Percentiles rank a stretch among this genome's conserved stretches.
Conservation (phyloP, 2,888 invertebrate genomes). For the Chromoteleia sp. region DNA sequence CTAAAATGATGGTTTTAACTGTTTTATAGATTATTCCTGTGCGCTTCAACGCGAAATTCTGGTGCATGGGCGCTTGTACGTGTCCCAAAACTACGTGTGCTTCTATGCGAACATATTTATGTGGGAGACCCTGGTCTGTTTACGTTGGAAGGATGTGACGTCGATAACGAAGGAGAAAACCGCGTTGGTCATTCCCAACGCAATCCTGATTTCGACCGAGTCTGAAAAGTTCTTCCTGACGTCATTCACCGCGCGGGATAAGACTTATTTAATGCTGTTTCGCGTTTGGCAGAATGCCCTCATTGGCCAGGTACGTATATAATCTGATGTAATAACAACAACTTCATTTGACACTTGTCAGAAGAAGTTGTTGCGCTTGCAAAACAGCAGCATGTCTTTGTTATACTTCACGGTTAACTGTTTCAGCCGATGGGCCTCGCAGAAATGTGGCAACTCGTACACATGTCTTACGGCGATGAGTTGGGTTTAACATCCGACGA, state of each 20-base stretch:
- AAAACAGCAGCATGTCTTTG: not conserved
- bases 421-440: conserved; percentile 86
- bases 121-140: conserved; percentile 95
- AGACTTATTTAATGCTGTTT: conserved; percentile 97
- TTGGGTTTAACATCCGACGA: conserved; percentile 96
- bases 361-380: too few species aligned
- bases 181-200: conserved; percentile 97
- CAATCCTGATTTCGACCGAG: conserved; percentile 93
- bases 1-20: not conserved
- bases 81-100: conserved; percentile 97
- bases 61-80: conserved; percentile 97
- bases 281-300: conserved; percentile 98
- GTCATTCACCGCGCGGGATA: conserved; percentile 97
- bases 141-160: conserved; percentile 96
- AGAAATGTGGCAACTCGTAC: conserved; percentile 90
- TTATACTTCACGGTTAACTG: not conserved
- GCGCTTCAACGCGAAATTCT: conserved; percentile 98
- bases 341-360: conserved; percentile 4
- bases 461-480: conserved; percentile 97
- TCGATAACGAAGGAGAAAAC: conserved; percentile 98
- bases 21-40: conserved; percentile 95
- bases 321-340: not conserved
- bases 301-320: conserved; percentile 89
- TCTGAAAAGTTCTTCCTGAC: conserved; percentile 96
- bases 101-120: conserved; percentile 99